Evolutionary conservation across 2,113 vertebrate genomes (phyloP).

Genomic region (Pterocles gutturalis): DNA sequence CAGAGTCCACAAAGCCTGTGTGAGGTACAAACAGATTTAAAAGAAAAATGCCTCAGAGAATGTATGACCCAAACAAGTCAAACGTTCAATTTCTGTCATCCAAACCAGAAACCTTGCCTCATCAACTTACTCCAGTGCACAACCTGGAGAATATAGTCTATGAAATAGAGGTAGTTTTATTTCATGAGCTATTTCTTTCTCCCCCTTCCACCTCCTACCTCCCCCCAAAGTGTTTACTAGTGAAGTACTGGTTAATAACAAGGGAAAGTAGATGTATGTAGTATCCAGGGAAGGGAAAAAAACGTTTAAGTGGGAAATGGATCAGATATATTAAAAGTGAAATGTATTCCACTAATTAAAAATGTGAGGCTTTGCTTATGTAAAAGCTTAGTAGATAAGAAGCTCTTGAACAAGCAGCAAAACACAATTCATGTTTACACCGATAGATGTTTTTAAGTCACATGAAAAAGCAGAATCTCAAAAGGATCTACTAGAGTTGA

Average conservation of each 20-base stretch:
- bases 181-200: background rate
- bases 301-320: background rate
- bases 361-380: background rate
- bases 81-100: background rate
- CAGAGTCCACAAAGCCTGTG: background rate
- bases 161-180: background rate
- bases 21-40: background rate
- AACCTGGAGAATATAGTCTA: background rate
- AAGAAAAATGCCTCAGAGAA: background rate
- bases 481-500: background rate
- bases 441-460: background rate
- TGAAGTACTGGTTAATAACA: background rate
- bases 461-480: background rate
- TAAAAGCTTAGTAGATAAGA: background rate
- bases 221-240: background rate
- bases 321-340: background rate
- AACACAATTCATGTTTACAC: background rate
- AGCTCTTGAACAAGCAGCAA: background rate
- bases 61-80: background rate
- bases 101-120: background rate
- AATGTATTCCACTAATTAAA: background rate
- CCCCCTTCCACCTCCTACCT: fast-evolving
- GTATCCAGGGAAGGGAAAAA: background rate
- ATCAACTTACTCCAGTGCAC: background rate
- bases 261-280: background rate